Evolutionary conservation across 2,797 vertebrate genomes (phyloP), one percentile per base, ranked within the genome.

Genomic region (Crypturellus tataupa): DNA sequence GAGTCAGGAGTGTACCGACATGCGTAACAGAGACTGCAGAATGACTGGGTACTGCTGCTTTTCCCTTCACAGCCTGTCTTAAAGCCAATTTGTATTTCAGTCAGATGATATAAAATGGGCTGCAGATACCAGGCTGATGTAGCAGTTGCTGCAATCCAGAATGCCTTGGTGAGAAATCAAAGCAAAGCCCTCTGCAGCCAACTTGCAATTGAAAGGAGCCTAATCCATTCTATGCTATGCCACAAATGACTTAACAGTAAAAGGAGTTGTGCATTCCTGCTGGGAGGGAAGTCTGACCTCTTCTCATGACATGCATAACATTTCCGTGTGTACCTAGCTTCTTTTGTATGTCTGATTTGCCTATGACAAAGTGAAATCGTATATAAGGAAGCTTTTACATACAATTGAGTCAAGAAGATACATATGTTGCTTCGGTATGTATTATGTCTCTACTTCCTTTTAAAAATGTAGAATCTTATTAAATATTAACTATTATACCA

Each of bases 401-500:
- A 65, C 29, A 29, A 37, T 79, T 71, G 71, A 81, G 56, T 56
- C 0, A 5, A 55, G 64, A 46, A 89, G 79, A 89, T 73, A 14
- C 1, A 5, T 20, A 10, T 10, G 40, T 94, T 49, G 53, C 81
- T 89, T 87, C 90, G 69, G 13, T 31, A 7, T 35, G 64, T 85
- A 80, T 92, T 82, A 3, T 56, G 80, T 80, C 82, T 92, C 79
- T 59, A 62, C 76, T 95, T 95, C 94, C 89, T 75, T 87, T 80
- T 72, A 1, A 51, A 95, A 97, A 95, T 78, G 90, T 60, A 81
- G 62, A 25, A 55, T 17, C 92, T 92, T 46, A 96, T 96, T 96
- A 97, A 97, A 96, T 95, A 97, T 95, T 97, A 96, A 96, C 95
- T 85, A 69, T 25, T 39, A 76, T 7, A 23, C 72, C 68, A 92